Percentiles rank a stretch among this genome's conserved stretches.
Evolutionary conservation across 2,113 vertebrate species (phyloP).

Genomic region (Sapayoa aenigma): DNA sequence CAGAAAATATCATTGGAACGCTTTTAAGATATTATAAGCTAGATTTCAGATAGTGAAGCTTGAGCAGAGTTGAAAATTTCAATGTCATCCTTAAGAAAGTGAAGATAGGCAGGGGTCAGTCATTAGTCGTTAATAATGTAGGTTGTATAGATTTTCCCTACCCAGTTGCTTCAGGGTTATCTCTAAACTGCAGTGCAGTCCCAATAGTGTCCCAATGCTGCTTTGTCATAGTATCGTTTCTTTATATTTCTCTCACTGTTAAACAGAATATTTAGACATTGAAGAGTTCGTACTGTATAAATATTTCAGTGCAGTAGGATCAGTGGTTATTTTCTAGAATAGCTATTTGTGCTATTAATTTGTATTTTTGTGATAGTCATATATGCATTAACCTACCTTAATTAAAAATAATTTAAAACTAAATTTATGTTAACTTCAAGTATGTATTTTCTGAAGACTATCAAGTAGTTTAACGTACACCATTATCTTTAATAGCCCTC

Average conservation of each 20-base stretch:
- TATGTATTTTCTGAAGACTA: background rate
- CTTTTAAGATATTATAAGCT: background rate
- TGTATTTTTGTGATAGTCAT: background rate
- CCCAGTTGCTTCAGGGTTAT: constrained; percentile 43
- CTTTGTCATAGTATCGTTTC: background rate
- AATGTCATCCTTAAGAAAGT: constrained; percentile 42
- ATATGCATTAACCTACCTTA: background rate
- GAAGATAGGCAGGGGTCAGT: constrained; percentile 57
- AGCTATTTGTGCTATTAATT: background rate
- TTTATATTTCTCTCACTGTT: background rate
- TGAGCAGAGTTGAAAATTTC: constrained; percentile 30
- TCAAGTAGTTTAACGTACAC: background rate
- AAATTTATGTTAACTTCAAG: background rate
- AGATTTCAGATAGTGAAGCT: constrained; percentile 23
- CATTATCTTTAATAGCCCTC: background rate
- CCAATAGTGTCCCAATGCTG: background rate
- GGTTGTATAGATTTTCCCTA: constrained; percentile 46
- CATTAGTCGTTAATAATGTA: constrained; percentile 49
- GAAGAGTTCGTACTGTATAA: background rate
- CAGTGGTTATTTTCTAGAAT: background rate
- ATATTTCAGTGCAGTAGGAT: background rate
- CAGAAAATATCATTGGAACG: background rate
- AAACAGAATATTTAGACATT: background rate
- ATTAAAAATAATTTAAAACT: background rate
- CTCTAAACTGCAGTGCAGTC: constrained; percentile 23